A percentile compares a stretch with the other conserved stretches of the same genome.
Conservation (phyloP, 2,113 vertebrate species). For the Thinocorus orbignyianus region DNA sequence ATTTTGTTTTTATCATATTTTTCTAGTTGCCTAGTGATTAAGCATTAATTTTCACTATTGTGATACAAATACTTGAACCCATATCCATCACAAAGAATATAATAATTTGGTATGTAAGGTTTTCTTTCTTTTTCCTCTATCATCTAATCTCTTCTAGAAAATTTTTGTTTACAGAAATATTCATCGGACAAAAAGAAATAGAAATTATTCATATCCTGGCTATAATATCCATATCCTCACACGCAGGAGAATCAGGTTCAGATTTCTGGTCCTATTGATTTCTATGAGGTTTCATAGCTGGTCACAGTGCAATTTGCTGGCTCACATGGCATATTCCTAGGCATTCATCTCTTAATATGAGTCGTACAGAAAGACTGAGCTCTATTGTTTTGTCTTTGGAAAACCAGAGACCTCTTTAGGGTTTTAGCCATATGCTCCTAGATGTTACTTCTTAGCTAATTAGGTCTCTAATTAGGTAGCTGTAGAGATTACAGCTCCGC, state of each 20-base stretch:
- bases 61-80: neutral
- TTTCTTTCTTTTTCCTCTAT: neutral
- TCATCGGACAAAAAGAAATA: neutral
- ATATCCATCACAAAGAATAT: neutral
- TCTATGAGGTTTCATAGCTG: neutral
- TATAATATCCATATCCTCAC: neutral
- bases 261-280: neutral
- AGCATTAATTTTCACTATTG: neutral
- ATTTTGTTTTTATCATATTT: neutral
- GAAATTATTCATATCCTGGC: neutral
- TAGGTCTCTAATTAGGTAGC: neutral
- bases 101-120: neutral
- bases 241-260: neutral
- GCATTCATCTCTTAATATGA: neutral
- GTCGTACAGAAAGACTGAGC: neutral
- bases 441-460: neutral
- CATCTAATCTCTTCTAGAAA: neutral
- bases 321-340: neutral
- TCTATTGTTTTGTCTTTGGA: neutral
- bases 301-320: neutral
- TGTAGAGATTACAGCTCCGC: neutral
- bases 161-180: neutral
- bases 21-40: neutral
- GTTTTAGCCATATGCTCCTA: slow-evolving; percentile 8
- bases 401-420: neutral